phyloP scores from a whole-genome alignment of 2,113 vertebrate genomes.

The Scortum barcoo region DNA sequence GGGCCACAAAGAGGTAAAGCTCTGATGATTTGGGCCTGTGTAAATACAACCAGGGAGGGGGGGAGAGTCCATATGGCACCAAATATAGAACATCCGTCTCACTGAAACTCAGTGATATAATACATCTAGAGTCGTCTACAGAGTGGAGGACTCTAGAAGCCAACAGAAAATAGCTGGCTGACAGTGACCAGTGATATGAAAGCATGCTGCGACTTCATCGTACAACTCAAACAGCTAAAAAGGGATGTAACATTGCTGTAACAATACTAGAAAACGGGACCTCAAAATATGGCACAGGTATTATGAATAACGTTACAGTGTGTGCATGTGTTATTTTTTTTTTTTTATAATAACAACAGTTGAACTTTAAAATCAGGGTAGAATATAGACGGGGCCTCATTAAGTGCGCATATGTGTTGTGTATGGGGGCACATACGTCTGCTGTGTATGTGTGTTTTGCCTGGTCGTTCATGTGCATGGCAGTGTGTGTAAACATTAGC shows the following conservation, averaged over 20 bases:
- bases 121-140: conserved; percentile 19
- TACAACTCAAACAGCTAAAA: conserved; percentile 49
- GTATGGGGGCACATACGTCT: conserved; percentile 4
- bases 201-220: conserved; percentile 57
- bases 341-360: too few relatives aligned
- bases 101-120: conserved; percentile 53
- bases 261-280: conserved; percentile 38
- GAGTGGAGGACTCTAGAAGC: conserved; percentile 18
- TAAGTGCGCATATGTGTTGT: conserved; percentile 32
- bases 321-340: too few relatives aligned
- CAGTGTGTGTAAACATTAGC: conserved; percentile 73
- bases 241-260: conserved; percentile 20
- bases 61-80: conserved; percentile 50
- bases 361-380: conserved; percentile 26
- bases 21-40: conserved; percentile 42
- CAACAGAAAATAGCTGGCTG: conserved; percentile 35
- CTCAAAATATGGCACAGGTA: conserved; percentile 58
- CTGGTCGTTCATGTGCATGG: conserved; percentile 51
- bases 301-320: conserved; percentile 24
- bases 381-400: conserved; percentile 29
- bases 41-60: conserved; percentile 44
- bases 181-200: conserved; percentile 36
- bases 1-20: conserved; percentile 59
- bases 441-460: conserved; percentile 33
- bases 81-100: conserved; percentile 35